Conservation (phyloP, 2,888 invertebrate genomes). For the Syrista parreyssii region DNA sequence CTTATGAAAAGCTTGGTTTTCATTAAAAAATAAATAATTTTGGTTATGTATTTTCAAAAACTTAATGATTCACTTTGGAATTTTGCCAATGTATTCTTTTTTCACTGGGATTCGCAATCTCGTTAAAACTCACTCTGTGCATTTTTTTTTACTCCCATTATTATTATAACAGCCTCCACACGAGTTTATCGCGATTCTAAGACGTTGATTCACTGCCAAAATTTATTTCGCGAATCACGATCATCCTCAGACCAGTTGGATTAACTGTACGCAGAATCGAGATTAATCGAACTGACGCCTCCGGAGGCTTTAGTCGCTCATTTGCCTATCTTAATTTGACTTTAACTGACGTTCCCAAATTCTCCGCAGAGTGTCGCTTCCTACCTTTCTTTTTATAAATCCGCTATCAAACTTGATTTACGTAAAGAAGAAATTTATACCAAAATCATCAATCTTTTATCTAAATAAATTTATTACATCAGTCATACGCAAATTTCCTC, state of each 20-base stretch:
- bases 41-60: no score
- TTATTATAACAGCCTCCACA: neutral
- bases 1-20: neutral
- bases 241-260: neutral
- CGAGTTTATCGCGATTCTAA: constrained; percentile 16
- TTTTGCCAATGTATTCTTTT: neutral
- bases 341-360: neutral
- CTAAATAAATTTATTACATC: neutral
- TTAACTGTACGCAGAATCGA: constrained; percentile 5
- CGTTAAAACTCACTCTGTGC: neutral
- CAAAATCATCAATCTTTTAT: neutral
- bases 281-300: constrained; percentile 28
- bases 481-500: neutral
- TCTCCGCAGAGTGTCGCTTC: neutral
- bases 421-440: neutral
- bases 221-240: constrained; percentile 1
- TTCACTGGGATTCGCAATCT: neutral
- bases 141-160: neutral
- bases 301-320: neutral
- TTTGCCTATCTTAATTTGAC: neutral
- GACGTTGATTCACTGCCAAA: constrained; percentile 5
- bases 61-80: neutral
- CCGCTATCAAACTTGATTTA: neutral
- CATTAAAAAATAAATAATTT: neutral
- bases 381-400: neutral